Evolutionary conservation across 92 coral and sea anemone species (phyloP), one percentile per base, ranked within the genome.

Genomic region (Siderastrea radians): DNA sequence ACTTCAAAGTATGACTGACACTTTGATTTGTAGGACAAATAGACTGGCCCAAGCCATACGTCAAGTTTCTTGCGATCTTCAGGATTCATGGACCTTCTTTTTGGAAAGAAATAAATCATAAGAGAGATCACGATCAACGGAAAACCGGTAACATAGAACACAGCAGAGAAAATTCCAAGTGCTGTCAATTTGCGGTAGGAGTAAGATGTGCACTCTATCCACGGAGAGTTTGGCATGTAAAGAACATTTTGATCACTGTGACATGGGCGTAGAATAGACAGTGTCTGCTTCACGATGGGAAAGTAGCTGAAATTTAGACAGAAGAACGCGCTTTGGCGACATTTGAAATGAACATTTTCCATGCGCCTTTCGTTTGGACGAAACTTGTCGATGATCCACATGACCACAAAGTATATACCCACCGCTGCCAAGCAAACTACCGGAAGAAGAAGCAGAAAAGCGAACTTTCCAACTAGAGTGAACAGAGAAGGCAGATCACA

Each of bases 281-380:
- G 65, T n/a, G 97, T 85, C 19, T 74, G 84, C 64, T 82, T 87
- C n/a, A 93, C 93, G 57, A 94, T 74, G 0, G 96, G 96, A 82
- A 94, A 94, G 86, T 94, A 92, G 15, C 82, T 79, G 49, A 94
- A 77, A 53, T 77, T 86, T 4, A 94, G 92, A 54, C 90, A 72
- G 38, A 85, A 26, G 38, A 26, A 26, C 38, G 38, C 38, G 38
- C 38, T 26, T 26, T 26, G 38, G 38, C 38, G 38, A 26, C 38
- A 26, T 26, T 26, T 26, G 38, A 26, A 26, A 26, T 26, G 38
- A 26, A 26, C 38, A 26, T 26, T 26, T 26, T 26, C 38, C 38
- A 26, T 26, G 38, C 38, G 38, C 0, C 38, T 26, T 26, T 26
- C 38, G 38, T 26, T 26, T 26, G 38, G 38, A 26, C 38, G 38